Evolutionary conservation across 2,888 invertebrate species (phyloP).

Genomic region (Apocheima hispidaria): DNA sequence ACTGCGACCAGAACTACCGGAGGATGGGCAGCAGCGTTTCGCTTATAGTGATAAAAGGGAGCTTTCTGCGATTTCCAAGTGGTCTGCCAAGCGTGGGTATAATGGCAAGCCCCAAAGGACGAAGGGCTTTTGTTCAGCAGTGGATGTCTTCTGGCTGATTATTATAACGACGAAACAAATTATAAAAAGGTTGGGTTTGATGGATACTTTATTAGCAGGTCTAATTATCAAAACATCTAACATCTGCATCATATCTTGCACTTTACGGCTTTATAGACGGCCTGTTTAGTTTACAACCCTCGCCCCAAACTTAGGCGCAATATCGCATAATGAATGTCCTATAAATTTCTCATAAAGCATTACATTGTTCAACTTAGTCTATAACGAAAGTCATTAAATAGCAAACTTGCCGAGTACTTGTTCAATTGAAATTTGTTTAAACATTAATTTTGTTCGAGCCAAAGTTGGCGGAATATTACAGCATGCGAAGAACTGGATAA

Average conservation of each 20-base stretch:
- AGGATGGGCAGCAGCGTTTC: too few relatives aligned
- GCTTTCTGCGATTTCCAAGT: too few relatives aligned
- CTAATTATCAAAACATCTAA: neutral
- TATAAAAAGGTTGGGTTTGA: neutral
- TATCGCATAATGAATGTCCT: slow-evolving; percentile 29
- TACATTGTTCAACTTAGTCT: slow-evolving; percentile 53
- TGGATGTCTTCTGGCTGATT: too few relatives aligned
- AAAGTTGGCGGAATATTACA: slow-evolving; percentile 34
- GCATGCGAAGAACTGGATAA: slow-evolving; percentile 34
- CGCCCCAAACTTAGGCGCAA: slow-evolving; percentile 8
- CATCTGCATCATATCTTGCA: neutral
- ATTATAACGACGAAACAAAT: too few relatives aligned
- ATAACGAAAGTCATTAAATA: slow-evolving; percentile 67
- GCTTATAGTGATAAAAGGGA: too few relatives aligned
- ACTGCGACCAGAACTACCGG: too few relatives aligned
- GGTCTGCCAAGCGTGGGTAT: too few relatives aligned
- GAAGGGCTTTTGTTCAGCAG: too few relatives aligned
- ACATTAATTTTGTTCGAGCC: slow-evolving; percentile 60
- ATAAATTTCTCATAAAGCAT: slow-evolving; percentile 38
- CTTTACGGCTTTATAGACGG: neutral
- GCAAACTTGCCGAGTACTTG: slow-evolving; percentile 64
- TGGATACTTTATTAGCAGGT: neutral
- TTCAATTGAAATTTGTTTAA: slow-evolving; percentile 69
- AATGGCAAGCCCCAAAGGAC: too few relatives aligned
- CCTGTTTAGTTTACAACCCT: neutral